These are phyloP conservation scores for Druceiella hillmani DNA, from an alignment of 2,888 invertebrate species.

Conservation along the genomic window DNA sequence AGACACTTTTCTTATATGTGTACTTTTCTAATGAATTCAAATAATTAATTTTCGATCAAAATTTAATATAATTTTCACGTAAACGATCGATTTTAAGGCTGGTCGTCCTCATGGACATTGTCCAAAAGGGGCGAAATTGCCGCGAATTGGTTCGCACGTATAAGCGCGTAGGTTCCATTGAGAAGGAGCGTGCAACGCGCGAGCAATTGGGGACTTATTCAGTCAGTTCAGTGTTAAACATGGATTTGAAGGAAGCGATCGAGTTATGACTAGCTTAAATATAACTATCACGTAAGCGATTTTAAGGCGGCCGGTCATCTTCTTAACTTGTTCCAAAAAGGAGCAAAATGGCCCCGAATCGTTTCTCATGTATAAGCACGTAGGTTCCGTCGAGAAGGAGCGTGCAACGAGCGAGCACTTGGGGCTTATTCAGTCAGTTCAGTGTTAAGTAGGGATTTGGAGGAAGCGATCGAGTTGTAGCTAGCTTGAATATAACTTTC, in stretches of 20 bases:
- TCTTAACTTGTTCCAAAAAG: no score
- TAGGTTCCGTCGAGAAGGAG: not conserved
- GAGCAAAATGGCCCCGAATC: not conserved
- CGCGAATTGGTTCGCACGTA: not conserved
- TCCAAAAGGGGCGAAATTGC: no score
- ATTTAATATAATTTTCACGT: no score
- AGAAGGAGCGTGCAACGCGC: not conserved
- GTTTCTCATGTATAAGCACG: no score
- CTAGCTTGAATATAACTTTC: no score
- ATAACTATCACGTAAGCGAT: no score
- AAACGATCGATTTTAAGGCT: no score
- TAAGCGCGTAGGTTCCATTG: not conserved
- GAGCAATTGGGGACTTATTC: not conserved
- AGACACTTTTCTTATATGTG: no score
- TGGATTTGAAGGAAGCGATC: not conserved
- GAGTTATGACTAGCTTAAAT: constrained; percentile 1
- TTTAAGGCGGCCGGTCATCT: no score
- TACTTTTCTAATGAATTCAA: no score
- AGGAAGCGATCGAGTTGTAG: constrained; percentile 1
- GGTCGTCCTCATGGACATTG: no score
- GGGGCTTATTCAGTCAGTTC: not conserved
- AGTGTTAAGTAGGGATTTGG: not conserved
- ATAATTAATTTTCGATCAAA: no score
- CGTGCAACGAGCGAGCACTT: not conserved
- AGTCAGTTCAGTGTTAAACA: not conserved